phyloP scores from a whole-genome alignment of 2,888 invertebrate species.

The Plemyria rubiginata region DNA sequence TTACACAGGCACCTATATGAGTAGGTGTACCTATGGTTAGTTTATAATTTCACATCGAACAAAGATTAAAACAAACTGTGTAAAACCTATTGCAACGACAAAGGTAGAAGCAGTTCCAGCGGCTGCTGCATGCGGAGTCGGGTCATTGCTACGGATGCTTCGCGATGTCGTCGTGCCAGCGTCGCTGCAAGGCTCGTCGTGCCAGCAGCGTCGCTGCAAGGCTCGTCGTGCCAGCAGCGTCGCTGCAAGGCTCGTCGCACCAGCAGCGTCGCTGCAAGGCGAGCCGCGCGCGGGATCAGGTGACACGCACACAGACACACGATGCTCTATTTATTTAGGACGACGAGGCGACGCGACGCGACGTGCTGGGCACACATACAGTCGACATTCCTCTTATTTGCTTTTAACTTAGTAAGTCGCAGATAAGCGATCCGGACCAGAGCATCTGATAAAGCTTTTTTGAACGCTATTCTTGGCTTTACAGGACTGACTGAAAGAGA shows the following conservation, averaged over 20 bases:
- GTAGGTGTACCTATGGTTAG: not conserved
- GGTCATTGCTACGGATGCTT: constrained; percentile 34
- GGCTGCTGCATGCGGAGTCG: constrained; percentile 10
- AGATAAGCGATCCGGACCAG: constrained; percentile 40
- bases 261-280: too few species aligned
- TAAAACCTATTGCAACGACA: not conserved
- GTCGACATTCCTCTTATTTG: constrained; percentile 30
- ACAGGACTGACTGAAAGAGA: not conserved
- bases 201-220: too few species aligned
- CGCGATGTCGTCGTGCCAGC: too few species aligned
- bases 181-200: too few species aligned
- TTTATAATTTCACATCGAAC: not conserved
- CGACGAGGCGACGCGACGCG: constrained; percentile 7
- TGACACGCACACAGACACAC: constrained; percentile 31
- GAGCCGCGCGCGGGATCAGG: constrained; percentile 25
- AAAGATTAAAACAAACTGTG: too few species aligned
- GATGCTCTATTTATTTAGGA: constrained; percentile 45
- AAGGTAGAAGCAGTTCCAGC: constrained; percentile 10
- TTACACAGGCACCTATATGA: not conserved
- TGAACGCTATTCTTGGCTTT: constrained; percentile 7
- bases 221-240: too few species aligned
- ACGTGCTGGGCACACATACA: constrained; percentile 34
- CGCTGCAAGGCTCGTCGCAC: too few species aligned
- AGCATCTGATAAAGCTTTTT: constrained; percentile 30
- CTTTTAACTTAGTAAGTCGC: constrained; percentile 35